Percentiles rank a stretch among this genome's conserved stretches.
These are phyloP conservation scores for Synergus umbraculus DNA, from an alignment of 2,888 invertebrate species.

Conservation along the genomic window DNA sequence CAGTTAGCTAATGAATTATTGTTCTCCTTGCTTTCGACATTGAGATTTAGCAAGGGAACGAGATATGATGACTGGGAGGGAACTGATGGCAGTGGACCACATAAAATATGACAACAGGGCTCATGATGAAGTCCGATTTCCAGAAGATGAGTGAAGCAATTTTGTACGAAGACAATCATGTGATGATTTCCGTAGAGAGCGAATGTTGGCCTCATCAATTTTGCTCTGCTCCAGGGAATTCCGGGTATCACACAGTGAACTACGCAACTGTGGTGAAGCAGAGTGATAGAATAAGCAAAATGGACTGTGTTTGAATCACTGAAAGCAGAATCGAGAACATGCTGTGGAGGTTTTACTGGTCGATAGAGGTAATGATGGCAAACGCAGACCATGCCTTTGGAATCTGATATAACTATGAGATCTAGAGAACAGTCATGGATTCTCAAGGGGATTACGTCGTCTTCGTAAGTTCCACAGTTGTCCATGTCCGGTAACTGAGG, in stretches of 20 bases:
- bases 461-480: slow-evolving; percentile 86
- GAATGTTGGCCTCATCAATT: slow-evolving; percentile 87
- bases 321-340: slow-evolving; percentile 73
- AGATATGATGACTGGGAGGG: slow-evolving; percentile 82
- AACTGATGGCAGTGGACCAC: slow-evolving; percentile 80
- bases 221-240: slow-evolving; percentile 88
- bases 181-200: slow-evolving; percentile 87
- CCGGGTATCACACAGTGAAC: slow-evolving; percentile 90
- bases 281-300: slow-evolving; percentile 90
- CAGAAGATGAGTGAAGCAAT: slow-evolving; percentile 89
- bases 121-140: slow-evolving; percentile 92
- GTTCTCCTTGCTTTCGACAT: slow-evolving; percentile 63
- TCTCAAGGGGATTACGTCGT: slow-evolving; percentile 88
- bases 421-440: slow-evolving; percentile 91
- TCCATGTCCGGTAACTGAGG: slow-evolving; percentile 83
- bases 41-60: slow-evolving; percentile 82
- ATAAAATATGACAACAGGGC: slow-evolving; percentile 88
- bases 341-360: slow-evolving; percentile 79
- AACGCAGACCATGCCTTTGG: slow-evolving; percentile 85
- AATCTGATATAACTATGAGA: slow-evolving; percentile 87
- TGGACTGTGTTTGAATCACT: slow-evolving; percentile 83
- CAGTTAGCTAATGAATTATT: slow-evolving; percentile 49
- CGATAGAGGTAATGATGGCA: slow-evolving; percentile 92
- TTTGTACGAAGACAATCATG: slow-evolving; percentile 89
- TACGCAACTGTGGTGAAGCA: slow-evolving; percentile 90